Percentiles rank a stretch among this genome's conserved stretches.
These are phyloP conservation scores for Pachycephus smyrnensis DNA, from an alignment of 2,888 invertebrate genomes.

Conservation along the genomic window DNA sequence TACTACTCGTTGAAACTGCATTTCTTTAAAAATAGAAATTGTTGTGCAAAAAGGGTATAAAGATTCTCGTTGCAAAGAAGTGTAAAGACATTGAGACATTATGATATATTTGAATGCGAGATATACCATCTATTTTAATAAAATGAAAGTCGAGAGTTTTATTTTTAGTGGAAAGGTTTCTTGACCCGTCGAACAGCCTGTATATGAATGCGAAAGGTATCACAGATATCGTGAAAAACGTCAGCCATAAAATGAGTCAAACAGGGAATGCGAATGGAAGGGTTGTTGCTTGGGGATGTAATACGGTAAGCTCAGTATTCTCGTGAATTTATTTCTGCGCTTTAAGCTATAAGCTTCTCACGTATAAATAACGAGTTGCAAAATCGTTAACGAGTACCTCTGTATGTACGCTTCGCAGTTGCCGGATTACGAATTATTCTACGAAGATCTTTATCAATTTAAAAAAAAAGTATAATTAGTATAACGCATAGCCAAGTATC, in stretches of 20 bases:
- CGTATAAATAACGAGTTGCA: constrained; percentile 1
- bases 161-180: neutral
- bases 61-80: neutral
- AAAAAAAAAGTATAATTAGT: neutral
- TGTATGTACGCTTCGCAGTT: neutral
- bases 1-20: neutral
- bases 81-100: neutral
- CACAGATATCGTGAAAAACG: constrained; percentile 12
- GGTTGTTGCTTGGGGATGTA: neutral
- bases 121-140: neutral
- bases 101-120: neutral
- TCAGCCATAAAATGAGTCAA: neutral
- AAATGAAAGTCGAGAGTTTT: neutral
- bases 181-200: neutral
- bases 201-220: constrained; percentile 4
- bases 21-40: neutral
- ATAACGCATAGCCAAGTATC: neutral
- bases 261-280: neutral
- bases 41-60: neutral
- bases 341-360: neutral
- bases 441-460: neutral
- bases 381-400: neutral
- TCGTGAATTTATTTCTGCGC: neutral
- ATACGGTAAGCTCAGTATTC: neutral
- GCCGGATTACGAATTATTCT: neutral